These are phyloP conservation scores for Lissocephala sabroskyi DNA, from an alignment of 2,888 invertebrate species.

Conservation along the genomic window DNA sequence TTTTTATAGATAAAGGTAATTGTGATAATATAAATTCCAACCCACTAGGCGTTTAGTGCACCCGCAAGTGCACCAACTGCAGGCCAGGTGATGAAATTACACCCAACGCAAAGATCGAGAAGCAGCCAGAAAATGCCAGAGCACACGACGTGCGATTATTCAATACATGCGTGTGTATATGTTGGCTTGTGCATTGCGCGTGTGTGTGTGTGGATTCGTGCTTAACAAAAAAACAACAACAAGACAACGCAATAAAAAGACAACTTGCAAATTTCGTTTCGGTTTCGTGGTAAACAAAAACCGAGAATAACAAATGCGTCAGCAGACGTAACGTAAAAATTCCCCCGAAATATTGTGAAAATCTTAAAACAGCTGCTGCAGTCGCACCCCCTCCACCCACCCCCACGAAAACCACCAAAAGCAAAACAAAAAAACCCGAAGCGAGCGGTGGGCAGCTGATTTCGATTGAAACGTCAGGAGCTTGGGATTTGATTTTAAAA, in stretches of 20 bases:
- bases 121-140: conserved; percentile 40
- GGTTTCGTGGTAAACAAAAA: no score
- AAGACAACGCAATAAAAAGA: conserved; percentile 14
- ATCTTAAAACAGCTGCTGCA: no score
- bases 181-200: no score
- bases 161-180: conserved; percentile 47
- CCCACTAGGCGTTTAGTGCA: no score
- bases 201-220: conserved; percentile 13
- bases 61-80: not conserved
- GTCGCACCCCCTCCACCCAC: no score
- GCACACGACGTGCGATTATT: conserved; percentile 52
- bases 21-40: no score
- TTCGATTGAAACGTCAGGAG: no score
- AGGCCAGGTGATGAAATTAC: not conserved
- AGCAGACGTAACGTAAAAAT: conserved; percentile 15
- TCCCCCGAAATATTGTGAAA: no score
- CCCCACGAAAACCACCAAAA: no score
- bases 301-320: conserved; percentile 46
- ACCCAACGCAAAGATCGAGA: not conserved
- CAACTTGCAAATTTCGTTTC: conserved; percentile 27
- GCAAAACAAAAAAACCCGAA: no score
- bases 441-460: no score
- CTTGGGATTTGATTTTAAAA: not conserved
- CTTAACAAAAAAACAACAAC: conserved; percentile 29
- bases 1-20: no score